Base-by-base conservation (phyloP, 2,113 vertebrate genomes). In the Mola mola region DNA sequence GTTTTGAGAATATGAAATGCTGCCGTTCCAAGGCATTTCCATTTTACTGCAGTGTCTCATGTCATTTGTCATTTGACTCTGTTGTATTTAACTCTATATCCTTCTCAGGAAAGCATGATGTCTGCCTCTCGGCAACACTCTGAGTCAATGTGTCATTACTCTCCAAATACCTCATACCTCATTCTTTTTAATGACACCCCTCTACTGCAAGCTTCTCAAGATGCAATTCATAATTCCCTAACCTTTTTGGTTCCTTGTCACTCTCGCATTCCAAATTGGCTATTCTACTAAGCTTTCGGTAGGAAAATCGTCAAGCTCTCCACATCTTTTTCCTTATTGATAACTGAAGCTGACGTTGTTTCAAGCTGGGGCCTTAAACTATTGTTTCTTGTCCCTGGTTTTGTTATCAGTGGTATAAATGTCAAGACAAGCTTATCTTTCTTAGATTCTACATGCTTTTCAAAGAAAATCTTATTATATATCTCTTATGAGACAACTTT, bases 21-120 rank as follows among this genome's bases (percentile, higher is more conserved):
- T n/a, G n/a, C n/a, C n/a, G n/a, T n/a, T n/a, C n/a, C n/a, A n/a
- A n/a, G n/a, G n/a, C n/a, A n/a, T n/a, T n/a, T n/a, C n/a, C n/a
- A n/a, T n/a, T n/a, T n/a, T 19, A 17, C 19, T 19, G 49, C 41
- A 38, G 46, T 22, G 40, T 16, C 36, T 12, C 22, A 15, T 36
- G 37, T 17, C 12, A 21, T 11, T 0, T 26, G 8, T 5, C 4
- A 8, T 33, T 10, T 56, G 40, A 22, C 31, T 20, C 37, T 9
- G 24, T 28, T 6, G 53, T 53, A 58, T 83, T 65, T 44, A 49
- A 53, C 41, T 48, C 44, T 12, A 37, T 33, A 40, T 46, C 62
- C 50, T 28, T 22, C 50, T 74, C 56, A 62, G 70, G 51, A 69
- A 22, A 59, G 69, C 65, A 48, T 57, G 56, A 74, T 65, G 62